Base-by-base conservation (phyloP, 2,113 vertebrate genomes). In the Corynorhinus townsendii region DNA sequence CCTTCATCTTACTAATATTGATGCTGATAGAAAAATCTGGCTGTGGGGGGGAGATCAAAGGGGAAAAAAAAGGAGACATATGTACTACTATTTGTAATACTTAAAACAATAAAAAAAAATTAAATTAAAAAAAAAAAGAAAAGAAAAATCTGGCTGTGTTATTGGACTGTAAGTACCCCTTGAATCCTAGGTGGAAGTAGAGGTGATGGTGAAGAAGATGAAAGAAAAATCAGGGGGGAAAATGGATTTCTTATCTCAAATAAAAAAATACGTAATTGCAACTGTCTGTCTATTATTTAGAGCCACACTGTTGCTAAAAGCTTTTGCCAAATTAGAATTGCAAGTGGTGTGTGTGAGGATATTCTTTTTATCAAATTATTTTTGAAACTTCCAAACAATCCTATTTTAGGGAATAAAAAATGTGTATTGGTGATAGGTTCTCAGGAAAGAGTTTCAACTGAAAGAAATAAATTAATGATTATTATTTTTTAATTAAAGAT, bases 401-500 rank as follows among this genome's bases (percentile, higher is more conserved):
- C 33, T 86, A 85, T 76, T 88, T 84, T 43, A 88, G 45, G 28
- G 12, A 80, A 80, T 14, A 52, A 93, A 92, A 77, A 69, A 47
- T 20, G 5, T 77, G 35, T 94, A 73, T 77, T 89, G 59, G 69
- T 84, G 85, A 93, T 95, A 96, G 43, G 62, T 38, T 96, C 96
- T 90, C 66, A 64, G 73, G 96, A 91, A 97, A 95, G 64, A 69
- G 43, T 89, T 93, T 92, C 47, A 94, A 93, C n/a, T 11, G 10
- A 91, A 96, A 95, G 76, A 47, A 97, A 93, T 7, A 89, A 96
- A 75, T 8, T 76, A 38, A 95, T 93, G 43, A 95, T 94, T 92
- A 88, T 94, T 91, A 93, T 90, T 89, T 88, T 96, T 94, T 47
- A 97, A 98, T 97, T 87, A 96, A 86, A 86, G 84, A 69, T 30